A percentile compares a stretch with the other conserved stretches of the same genome.
Evolutionary conservation across 2,797 vertebrate species (phyloP).

Genomic region (Garrulus glandarius): DNA sequence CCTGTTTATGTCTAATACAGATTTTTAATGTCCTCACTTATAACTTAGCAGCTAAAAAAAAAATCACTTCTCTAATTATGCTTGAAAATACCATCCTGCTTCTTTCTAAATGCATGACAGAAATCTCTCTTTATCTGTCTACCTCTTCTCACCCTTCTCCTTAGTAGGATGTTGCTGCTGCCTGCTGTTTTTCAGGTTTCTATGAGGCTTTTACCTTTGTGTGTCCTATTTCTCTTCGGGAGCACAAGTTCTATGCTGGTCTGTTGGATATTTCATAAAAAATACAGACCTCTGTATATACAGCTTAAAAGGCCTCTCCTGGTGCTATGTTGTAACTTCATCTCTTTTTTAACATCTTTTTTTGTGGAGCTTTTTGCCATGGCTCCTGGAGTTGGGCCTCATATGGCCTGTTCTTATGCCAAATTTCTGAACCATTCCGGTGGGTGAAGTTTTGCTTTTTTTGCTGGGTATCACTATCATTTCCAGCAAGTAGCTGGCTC

Average conservation of each 20-base stretch:
- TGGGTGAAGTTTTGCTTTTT: neutral
- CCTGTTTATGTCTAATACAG: neutral
- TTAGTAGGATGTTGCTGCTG: neutral
- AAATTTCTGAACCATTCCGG: neutral
- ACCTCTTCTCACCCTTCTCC: neutral
- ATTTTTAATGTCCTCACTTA: neutral
- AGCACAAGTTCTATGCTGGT: neutral
- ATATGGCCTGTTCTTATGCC: rapidly evolving
- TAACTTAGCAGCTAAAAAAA: neutral
- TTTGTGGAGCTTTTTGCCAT: neutral
- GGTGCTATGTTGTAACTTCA: neutral
- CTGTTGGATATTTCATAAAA: neutral
- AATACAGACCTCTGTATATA: neutral
- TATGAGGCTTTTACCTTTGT: neutral
- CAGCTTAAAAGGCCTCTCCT: neutral
- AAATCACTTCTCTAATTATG: neutral
- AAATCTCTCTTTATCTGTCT: neutral
- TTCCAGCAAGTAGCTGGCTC: neutral
- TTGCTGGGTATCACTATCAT: neutral
- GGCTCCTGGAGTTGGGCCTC: neutral
- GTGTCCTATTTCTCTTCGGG: neutral
- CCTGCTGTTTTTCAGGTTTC: neutral
- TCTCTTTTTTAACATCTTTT: rapidly evolving
- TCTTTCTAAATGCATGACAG: neutral
- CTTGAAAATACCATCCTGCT: neutral